Evolutionary conservation across 2,888 invertebrate species (phyloP).

Genomic region (Entomobrya multifasciata): DNA sequence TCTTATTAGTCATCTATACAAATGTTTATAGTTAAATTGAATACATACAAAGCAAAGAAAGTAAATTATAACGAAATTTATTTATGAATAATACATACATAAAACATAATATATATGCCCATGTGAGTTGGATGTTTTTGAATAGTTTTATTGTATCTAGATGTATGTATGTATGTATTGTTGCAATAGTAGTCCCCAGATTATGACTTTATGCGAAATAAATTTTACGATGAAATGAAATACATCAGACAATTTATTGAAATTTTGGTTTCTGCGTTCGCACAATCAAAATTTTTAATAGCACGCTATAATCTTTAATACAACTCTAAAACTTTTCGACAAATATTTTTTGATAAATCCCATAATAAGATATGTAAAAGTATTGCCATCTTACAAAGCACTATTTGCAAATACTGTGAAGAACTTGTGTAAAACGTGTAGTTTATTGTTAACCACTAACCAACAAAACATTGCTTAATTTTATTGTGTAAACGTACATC

Average conservation of each 20-base stretch:
- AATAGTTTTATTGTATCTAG: too few species aligned
- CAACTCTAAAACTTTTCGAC: not conserved
- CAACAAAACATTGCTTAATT: constrained; percentile 30
- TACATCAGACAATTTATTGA: constrained; percentile 31
- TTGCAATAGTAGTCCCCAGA: too few species aligned
- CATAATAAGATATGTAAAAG: constrained; percentile 64
- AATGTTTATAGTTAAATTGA: too few species aligned
- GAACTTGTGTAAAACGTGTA: constrained; percentile 22
- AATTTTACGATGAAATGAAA: too few species aligned
- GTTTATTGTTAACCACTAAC: constrained; percentile 17
- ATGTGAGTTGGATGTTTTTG: too few species aligned
- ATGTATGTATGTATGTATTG: too few species aligned
- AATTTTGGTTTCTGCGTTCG: constrained; percentile 14
- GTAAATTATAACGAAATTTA: too few species aligned
- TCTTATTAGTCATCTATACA: too few species aligned
- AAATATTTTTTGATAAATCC: constrained; percentile 16
- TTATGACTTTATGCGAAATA: too few species aligned
- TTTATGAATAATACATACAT: too few species aligned
- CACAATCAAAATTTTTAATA: constrained; percentile 41
- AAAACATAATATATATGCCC: too few species aligned
- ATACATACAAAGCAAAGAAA: too few species aligned
- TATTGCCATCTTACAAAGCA: constrained; percentile 72
- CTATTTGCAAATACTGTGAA: constrained; percentile 53
- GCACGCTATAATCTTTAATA: constrained; percentile 16
- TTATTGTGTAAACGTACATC: not conserved